Evolutionary conservation across 2,888 invertebrate genomes (phyloP), one percentile per base, ranked within the genome.

Genomic region (Sarcophaga carnaria): DNA sequence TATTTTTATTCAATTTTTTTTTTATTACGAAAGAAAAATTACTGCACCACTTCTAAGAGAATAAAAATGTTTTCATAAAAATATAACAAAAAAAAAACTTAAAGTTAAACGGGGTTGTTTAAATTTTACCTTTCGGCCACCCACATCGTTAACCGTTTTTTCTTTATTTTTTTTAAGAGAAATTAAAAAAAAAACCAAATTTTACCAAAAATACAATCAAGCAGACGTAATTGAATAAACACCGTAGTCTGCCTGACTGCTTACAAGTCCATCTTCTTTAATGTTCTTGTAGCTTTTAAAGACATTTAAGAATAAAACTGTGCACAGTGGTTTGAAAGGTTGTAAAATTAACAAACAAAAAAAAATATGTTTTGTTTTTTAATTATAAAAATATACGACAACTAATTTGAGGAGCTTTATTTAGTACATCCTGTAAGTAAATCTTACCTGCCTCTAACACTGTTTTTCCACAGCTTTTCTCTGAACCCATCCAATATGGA

Each of bases 181-280:
- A 63, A 2, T 22, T 74, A 11, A 37, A 37, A 10, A 37, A 37
- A 10, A 54, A 64, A 64, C 2, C 2, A 20, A 71, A 27, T 14
- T 69, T 6, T 1, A 20, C 20, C 20, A 3, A 62, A 47, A 22
- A 14, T 37, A 72, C 60, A 62, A 72, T 22, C 62, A 74, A 62
- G 20, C 20, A 74, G 49, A 64, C 47, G 63, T 75, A 75, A 63
- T 63, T 63, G 75, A 75, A 49, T 63, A 64, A 64, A 75, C 25
- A 63, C 27, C 49, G 47, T 8, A 37, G 17, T 22, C 17, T 17
- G 64, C 8, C 10, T 25, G 45, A 14, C 20, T 60, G 45, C 62
- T 62, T 22, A 70, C 22, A 25, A 62, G 45, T 20, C n/a, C 60
- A 72, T 60, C 27, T 60, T 60, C 11, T 11, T 37, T 10, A 37